Evolutionary conservation across 2,888 invertebrate species (phyloP).

Genomic region (Diploptera punctata): DNA sequence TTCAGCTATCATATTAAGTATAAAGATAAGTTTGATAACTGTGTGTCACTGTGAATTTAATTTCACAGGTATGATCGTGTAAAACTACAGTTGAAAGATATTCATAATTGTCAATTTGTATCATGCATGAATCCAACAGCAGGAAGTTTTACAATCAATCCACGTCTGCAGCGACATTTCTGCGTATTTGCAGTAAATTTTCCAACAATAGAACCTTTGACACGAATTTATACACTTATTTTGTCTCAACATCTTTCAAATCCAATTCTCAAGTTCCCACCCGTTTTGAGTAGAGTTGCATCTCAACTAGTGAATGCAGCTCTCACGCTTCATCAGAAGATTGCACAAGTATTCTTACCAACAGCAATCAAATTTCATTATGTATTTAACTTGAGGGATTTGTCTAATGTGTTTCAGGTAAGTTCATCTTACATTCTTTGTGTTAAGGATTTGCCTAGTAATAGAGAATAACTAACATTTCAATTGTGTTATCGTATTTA

Average conservation of each 20-base stretch:
- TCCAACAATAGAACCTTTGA: conserved; percentile 80
- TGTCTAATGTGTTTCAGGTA: conserved; percentile 94
- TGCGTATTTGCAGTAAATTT: conserved; percentile 88
- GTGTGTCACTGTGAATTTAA: too few species aligned
- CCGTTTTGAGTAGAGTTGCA: conserved; percentile 64
- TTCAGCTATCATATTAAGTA: too few species aligned
- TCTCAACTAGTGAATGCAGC: conserved; percentile 73
- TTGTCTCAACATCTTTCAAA: conserved; percentile 75
- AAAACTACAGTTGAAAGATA: conserved; percentile 86
- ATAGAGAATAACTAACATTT: too few species aligned
- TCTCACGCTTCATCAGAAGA: conserved; percentile 76
- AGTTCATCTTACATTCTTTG: conserved; percentile 34
- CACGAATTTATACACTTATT: conserved; percentile 84
- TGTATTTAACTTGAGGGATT: conserved; percentile 88
- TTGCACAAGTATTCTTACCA: conserved; percentile 81
- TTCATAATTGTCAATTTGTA: conserved; percentile 92
- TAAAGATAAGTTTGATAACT: too few species aligned
- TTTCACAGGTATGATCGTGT: conserved; percentile 77
- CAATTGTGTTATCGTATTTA: too few species aligned
- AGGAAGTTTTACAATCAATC: conserved; percentile 93
- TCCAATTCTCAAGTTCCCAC: conserved; percentile 70
- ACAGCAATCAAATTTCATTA: conserved; percentile 97
- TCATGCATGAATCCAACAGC: conserved; percentile 97
- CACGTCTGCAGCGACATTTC: conserved; percentile 87
- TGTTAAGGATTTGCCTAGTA: too few species aligned